phyloP scores from a whole-genome alignment of 2,113 vertebrate genomes.

The Ahaetulla prasina region DNA sequence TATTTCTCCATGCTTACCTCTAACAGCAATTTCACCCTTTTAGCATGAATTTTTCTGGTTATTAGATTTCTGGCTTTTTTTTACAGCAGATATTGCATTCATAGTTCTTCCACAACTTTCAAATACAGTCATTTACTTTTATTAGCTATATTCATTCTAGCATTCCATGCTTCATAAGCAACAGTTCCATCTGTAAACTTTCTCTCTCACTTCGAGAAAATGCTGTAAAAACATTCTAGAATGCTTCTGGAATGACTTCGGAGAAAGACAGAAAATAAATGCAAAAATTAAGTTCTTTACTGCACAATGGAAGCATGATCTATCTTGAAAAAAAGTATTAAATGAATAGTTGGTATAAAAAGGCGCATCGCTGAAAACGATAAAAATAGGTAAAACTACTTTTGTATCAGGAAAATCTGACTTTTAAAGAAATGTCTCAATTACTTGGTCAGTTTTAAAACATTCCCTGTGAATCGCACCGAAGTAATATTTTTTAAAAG shows the following conservation, averaged over 20 bases:
- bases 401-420: slow-evolving; percentile 20
- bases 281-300: slow-evolving; percentile 8
- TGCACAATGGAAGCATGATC: slow-evolving; percentile 15
- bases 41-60: not conserved
- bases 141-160: not conserved
- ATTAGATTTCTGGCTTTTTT: not conserved
- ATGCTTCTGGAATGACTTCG: slow-evolving; percentile 30
- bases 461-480: rapidly evolving
- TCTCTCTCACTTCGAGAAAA: not conserved
- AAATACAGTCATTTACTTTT: not conserved
- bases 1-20: not conserved
- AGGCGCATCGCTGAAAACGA: slow-evolving; percentile 33
- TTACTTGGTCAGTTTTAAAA: not conserved
- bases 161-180: not conserved
- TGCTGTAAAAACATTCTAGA: not conserved
- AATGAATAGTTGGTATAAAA: slow-evolving; percentile 10
- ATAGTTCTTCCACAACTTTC: not conserved
- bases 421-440: not conserved
- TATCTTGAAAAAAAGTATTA: not conserved
- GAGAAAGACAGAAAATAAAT: slow-evolving; percentile 36
- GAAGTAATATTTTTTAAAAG: not conserved
- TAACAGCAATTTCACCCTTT: not conserved
- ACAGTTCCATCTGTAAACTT: not conserved
- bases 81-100: not conserved
- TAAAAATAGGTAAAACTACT: slow-evolving; percentile 36